phyloP scores from a whole-genome alignment of 2,113 vertebrate species.

The Actenoides lindsayi region DNA sequence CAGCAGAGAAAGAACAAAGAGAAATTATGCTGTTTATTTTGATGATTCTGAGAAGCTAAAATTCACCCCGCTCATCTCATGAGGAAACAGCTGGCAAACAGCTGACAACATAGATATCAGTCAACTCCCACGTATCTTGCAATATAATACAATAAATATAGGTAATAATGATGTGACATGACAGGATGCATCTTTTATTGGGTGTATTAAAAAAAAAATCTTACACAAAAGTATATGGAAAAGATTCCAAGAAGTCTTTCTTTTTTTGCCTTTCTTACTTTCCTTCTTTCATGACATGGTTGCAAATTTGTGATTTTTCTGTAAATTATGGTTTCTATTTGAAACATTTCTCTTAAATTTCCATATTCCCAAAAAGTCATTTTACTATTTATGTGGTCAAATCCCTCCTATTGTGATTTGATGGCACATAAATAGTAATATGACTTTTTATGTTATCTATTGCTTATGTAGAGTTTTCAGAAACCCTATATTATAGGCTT shows the following conservation, averaged over 20 bases:
- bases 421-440: constrained; percentile 70
- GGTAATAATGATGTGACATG: constrained; percentile 60
- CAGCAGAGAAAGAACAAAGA: neutral
- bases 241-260: constrained; percentile 8
- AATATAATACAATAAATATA: constrained; percentile 54
- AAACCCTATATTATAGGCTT: constrained; percentile 62
- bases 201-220: neutral
- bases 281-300: neutral
- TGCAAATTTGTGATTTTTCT: constrained; percentile 66
- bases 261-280: neutral
- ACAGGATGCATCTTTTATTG: constrained; percentile 42
- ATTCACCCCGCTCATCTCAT: constrained; percentile 38
- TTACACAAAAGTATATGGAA: neutral
- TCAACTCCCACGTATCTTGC: constrained; percentile 52
- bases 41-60: constrained; percentile 32
- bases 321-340: constrained; percentile 68
- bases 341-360: constrained; percentile 75
- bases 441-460: constrained; percentile 63
- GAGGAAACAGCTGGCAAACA: constrained; percentile 67
- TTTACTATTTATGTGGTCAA: constrained; percentile 71
- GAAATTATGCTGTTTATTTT: neutral
- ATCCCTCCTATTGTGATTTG: constrained; percentile 58
- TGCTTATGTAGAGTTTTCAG: constrained; percentile 59
- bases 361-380: constrained; percentile 73
- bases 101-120: constrained; percentile 57